Conservation (phyloP, 2,113 vertebrate species). For the Ornithorhynchus anatinus region DNA sequence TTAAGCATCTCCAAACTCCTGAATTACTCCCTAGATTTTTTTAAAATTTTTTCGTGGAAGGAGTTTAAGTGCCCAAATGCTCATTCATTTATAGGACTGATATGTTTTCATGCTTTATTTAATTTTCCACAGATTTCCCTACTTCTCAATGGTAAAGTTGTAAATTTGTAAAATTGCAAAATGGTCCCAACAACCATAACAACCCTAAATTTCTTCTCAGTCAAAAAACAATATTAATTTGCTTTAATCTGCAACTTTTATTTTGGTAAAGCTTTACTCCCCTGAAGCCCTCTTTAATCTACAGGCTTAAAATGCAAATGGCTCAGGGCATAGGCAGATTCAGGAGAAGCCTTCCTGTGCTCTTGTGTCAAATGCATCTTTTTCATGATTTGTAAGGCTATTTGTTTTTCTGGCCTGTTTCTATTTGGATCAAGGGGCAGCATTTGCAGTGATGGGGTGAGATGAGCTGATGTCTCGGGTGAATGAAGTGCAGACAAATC, state of each 20-base stretch:
- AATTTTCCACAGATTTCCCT: too few relatives aligned
- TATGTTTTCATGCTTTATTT: conserved; percentile 1
- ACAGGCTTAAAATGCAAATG: not conserved
- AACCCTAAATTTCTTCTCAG: not conserved
- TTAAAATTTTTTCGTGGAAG: conserved; percentile 4
- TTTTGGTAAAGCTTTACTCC: not conserved
- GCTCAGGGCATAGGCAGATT: not conserved
- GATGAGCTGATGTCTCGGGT: not conserved
- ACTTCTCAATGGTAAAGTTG: too few relatives aligned
- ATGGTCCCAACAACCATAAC: too few relatives aligned
- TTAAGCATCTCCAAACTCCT: too few relatives aligned
- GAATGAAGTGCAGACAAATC: not conserved
- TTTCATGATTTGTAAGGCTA: not conserved
- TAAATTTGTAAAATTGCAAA: too few relatives aligned
- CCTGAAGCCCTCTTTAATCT: not conserved
- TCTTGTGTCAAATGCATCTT: not conserved
- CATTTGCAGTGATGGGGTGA: not conserved
- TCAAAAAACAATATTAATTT: not conserved
- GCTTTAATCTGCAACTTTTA: not conserved
- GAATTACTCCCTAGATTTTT: too few relatives aligned
- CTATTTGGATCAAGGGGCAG: not conserved
- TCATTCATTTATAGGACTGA: not conserved
- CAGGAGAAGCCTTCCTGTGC: not conserved
- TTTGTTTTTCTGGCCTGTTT: not conserved
- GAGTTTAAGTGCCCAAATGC: too few relatives aligned